Evolutionary conservation across 2,797 vertebrate genomes (phyloP), one percentile per base, ranked within the genome.

Genomic region (Sphenopsis melanotis): DNA sequence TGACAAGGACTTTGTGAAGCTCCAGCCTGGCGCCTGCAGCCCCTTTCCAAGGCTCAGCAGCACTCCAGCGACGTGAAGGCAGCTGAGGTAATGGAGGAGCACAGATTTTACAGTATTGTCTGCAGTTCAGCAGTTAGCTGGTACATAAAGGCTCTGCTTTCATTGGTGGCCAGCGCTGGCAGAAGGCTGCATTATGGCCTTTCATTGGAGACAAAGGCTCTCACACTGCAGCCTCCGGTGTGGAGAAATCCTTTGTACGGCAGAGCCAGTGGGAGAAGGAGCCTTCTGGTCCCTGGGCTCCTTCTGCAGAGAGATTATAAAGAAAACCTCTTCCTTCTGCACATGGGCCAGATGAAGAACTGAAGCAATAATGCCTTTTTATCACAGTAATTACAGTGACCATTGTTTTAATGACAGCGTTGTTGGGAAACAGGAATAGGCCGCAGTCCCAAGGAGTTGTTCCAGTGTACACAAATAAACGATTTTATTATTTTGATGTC

Each of bases 351-450:
- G 93, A 95, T 93, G 96, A 97, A 93, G 95, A 88, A 88, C 66
- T 83, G 80, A 79, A 74, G 94, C 69, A 92, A 94, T 92, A 96
- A 96, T 90, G 93, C 84, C 94, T 87, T 95, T 96, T 93, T 96
- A 96, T 96, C 97, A 92, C 90, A 94, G 83, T 95, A 94, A 96
- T 97, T 97, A 95, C 91, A 94, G 94, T 86, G 72, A 30, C 92
- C 69, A 94, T 97, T 97, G 96, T 97, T 96, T 96, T 96, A 96
- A 93, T 96, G 96, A 96, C 96, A 95, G 76, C n/a, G 92, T 75
- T 94, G 94, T 97, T 97, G 96, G 94, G 96, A 97, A 97, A 94
- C 90, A 78, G 92, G 85, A 91, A 71, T 61, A 88, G 61, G 65
- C 84, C 78, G 2, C 90, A 68, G 89, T 97, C 95, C 87, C 96